These are phyloP conservation scores for Venusia cambrica DNA, from an alignment of 2,888 invertebrate genomes.

Conservation along the genomic window DNA sequence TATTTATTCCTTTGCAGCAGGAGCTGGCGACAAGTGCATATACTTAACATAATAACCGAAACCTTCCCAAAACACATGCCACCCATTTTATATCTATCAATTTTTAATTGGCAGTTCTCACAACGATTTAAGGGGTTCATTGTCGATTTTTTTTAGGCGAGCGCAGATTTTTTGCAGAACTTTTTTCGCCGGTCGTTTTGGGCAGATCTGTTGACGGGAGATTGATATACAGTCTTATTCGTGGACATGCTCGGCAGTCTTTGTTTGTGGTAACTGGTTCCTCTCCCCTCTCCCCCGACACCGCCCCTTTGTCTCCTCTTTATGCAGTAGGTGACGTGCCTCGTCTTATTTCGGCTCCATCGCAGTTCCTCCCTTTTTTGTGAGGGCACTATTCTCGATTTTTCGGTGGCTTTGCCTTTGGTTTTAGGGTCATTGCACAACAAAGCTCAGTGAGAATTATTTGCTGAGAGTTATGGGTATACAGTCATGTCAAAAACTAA, in stretches of 20 bases:
- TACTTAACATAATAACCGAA: slow-evolving; percentile 21
- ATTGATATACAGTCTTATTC: slow-evolving; percentile 77
- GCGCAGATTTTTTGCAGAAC: slow-evolving; percentile 58
- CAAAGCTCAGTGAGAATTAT: no score
- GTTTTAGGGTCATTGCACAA: no score
- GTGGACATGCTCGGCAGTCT: slow-evolving; percentile 74
- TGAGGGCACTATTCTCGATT: slow-evolving; percentile 36
- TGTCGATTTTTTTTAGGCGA: slow-evolving; percentile 66
- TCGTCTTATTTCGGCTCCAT: slow-evolving; percentile 66
- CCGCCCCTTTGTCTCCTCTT: slow-evolving; percentile 69
- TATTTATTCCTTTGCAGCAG: no score
- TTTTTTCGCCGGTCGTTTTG: slow-evolving; percentile 74
- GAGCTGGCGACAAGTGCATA: neutral
- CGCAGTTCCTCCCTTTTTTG: slow-evolving; percentile 45
- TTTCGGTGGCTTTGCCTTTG: slow-evolving; percentile 30
- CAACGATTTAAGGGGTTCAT: slow-evolving; percentile 74
- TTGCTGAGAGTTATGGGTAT: no score
- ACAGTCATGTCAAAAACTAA: no score
- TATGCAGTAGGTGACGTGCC: slow-evolving; percentile 67
- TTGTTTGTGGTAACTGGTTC: slow-evolving; percentile 76
- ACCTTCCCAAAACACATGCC: slow-evolving; percentile 17
- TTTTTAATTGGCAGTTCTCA: slow-evolving; percentile 80
- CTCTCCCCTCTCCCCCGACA: slow-evolving; percentile 40
- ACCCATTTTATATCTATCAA: slow-evolving; percentile 60
- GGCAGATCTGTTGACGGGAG: slow-evolving; percentile 74